Conservation (phyloP, 2,888 invertebrate genomes). For the Megaustenia siamemsis region DNA sequence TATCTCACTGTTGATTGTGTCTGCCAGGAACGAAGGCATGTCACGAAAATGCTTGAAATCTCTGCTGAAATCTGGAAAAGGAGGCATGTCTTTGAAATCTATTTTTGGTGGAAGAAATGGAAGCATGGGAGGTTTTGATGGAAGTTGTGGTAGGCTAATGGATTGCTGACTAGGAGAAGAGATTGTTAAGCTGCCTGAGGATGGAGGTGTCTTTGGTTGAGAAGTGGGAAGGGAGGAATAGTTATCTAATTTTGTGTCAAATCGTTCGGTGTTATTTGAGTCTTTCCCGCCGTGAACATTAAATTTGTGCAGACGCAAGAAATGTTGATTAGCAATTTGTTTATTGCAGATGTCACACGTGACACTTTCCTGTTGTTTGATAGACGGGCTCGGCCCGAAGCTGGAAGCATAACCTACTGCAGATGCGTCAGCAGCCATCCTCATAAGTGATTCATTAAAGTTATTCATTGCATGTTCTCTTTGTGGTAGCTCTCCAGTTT, state of each 20-base stretch:
- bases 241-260: slow-evolving; percentile 23
- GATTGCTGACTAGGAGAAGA: slow-evolving; percentile 40
- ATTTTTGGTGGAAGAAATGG: slow-evolving; percentile 54
- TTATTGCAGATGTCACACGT: slow-evolving; percentile 97
- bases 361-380: slow-evolving; percentile 75
- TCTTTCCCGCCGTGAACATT: slow-evolving; percentile 89
- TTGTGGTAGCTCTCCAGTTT: slow-evolving; percentile 55
- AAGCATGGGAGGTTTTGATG: slow-evolving; percentile 31
- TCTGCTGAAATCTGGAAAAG: slow-evolving; percentile 46
- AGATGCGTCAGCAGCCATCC: slow-evolving; percentile 58
- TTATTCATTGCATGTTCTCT: slow-evolving; percentile 46
- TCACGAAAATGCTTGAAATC: slow-evolving; percentile 55
- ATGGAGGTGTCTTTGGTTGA: slow-evolving; percentile 45
- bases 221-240: slow-evolving; percentile 19
- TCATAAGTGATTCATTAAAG: slow-evolving; percentile 57
- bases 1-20: slow-evolving; percentile 58
- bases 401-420: slow-evolving; percentile 49
- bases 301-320: slow-evolving; percentile 99
- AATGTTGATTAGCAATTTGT: slow-evolving; percentile 99
- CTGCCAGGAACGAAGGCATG: slow-evolving; percentile 56
- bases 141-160: slow-evolving; percentile 34
- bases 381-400: slow-evolving; percentile 14
- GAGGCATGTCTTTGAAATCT: slow-evolving; percentile 54
- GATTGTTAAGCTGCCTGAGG: slow-evolving; percentile 42
- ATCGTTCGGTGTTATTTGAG: slow-evolving; percentile 43